Conservation (phyloP, 2,113 vertebrate species). For the Plestiodon gilberti region DNA sequence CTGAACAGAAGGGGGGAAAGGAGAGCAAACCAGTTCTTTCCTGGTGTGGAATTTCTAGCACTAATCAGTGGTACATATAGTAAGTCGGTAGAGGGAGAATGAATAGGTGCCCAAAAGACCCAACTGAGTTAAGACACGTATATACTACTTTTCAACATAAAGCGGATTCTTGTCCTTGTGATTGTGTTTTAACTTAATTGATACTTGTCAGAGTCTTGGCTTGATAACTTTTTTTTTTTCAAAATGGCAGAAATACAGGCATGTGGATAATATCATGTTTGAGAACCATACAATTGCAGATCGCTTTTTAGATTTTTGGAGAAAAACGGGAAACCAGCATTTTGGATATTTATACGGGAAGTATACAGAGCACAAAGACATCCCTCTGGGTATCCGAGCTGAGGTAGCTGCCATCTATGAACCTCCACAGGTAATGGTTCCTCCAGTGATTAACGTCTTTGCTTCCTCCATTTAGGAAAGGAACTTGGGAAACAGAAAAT, state of each 20-base stretch:
- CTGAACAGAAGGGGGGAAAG: neutral
- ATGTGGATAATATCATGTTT: conserved; percentile 99
- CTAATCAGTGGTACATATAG: neutral
- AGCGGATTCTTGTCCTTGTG: neutral
- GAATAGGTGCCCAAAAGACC: neutral
- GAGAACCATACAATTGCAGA: conserved; percentile 98
- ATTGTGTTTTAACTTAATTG: neutral
- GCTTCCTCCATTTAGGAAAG: accelerated
- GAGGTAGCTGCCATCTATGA: conserved; percentile 98
- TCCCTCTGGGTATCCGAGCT: conserved; percentile 93
- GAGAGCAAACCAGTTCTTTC: neutral
- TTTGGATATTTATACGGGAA: conserved; percentile 93
- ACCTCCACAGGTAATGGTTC: conserved; percentile 88
- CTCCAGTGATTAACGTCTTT: accelerated
- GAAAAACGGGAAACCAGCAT: conserved; percentile 95
- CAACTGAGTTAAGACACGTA: neutral
- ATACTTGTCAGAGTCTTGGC: conserved; percentile 15
- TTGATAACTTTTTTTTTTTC: conserved; percentile 48
- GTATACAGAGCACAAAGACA: conserved; percentile 97
- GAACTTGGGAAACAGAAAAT: accelerated
- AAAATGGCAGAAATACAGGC: conserved; percentile 92
- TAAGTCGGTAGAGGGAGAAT: neutral
- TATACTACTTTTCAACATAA: neutral
- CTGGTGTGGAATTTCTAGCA: neutral
- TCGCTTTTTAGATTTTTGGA: conserved; percentile 98